Base-by-base conservation (phyloP, 1,140 invertebrate genomes). In the Adoxophyes honmai region DNA sequence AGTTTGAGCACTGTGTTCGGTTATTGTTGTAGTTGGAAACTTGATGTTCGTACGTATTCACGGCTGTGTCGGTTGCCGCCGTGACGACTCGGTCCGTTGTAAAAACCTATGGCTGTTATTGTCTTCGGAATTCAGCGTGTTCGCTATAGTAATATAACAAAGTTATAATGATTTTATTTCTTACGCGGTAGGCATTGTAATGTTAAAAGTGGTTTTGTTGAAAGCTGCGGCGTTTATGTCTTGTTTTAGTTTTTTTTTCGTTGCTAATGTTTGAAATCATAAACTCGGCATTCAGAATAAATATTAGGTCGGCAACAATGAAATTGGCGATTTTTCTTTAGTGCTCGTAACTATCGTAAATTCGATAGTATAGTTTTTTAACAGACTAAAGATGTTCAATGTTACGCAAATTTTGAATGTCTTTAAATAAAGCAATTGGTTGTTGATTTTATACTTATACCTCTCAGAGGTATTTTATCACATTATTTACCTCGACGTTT, bases 41-140 rank as follows among this genome's bases (percentile, higher is more conserved):
- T 16, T 34, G 9, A 21, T 63, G 60, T 66, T 62, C 67, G 60
- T 73, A 61, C 28, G 34, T 61, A 36, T 73, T 73, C 67, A 73
- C 44, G 57, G 54, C 37, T 68, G 21, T 62, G 61, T 68, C 68
- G 65, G 65, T 67, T 61, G 57, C 57, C 55, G 64, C 60, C 63
- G 64, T 69, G 70, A 65, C 63, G 59, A 44, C 42, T 38, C 36
- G 57, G 21, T 28, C 21, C 21, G 21, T 36, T 52, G 44, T 36
- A 55, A 64, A 59, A 39, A 57, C 51, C 60, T 68, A 55, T 55
- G 48, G 21, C 42, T 21, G 10, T 52, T 44, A 44, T 44, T 44
- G 42, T 48, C 18, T 38, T 11, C 36, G 11, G 11, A 48, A 28
- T 48, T 48, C 21, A 11, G 18, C 42, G 42, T 11, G 18, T 48